Base-by-base conservation (phyloP, 2,888 invertebrate species). In the Agriotes lineatus region DNA sequence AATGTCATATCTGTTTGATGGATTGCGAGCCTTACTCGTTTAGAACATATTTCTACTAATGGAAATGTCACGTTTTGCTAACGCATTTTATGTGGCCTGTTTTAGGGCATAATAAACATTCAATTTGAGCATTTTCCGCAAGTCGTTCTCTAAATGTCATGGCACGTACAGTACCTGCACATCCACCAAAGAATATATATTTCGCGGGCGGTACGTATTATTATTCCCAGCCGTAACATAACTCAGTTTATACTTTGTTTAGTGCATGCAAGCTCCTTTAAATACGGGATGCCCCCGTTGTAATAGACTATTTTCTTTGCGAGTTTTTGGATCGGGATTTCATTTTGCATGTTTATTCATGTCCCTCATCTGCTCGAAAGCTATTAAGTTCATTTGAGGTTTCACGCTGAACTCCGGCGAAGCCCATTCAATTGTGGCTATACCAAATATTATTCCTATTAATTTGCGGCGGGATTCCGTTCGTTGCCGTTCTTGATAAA, bases 391-490 rank as follows among this genome's bases (percentile, higher is more conserved):
- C 37, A 56, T 56, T 56, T 56, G 37, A 35, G 37, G 56, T 35
- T 56, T 56, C 56, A 37, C 37, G 33, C 37, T 56, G 37, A 56
- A 56, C 56, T 56, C 20, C 19, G 56, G 12, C 37, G 56, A 56
- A 56, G 56, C 56, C 20, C 35, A 35, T 56, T 56, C 37, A 56
- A 18, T 35, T 35, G 56, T 37, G 56, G 56, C 30, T 56, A 56
- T 56, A 56, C 37, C 56, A 56, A 56, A 56, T 56, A 56, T 56
- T 56, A 56, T 56, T 56, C 56, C 35, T 56, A 56, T 56, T 56
- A 56, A 56, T 56, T 56, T 56, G 56, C 37, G 56, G 56, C 19
- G 33, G 56, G 37, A 56, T 52, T 37, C 37, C 37, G 35, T 56
- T 37, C 35, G 35, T 35, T 7, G 37, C 19, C 19, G 56, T 56